Conservation (phyloP, 2,797 vertebrate genomes). For the Distichodus sexfasciatus region DNA sequence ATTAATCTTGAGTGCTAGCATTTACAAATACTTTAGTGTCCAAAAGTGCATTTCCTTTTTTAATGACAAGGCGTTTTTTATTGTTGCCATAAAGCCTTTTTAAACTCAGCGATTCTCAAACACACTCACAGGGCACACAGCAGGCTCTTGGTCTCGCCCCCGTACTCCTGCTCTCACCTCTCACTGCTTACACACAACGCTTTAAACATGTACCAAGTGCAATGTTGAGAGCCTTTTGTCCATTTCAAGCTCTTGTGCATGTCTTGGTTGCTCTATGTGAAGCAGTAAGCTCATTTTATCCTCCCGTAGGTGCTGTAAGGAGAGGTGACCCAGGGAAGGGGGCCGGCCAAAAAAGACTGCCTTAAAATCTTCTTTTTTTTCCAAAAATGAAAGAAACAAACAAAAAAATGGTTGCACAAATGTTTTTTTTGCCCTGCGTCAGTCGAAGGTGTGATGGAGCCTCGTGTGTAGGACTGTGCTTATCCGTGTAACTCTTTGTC, state of each 20-base stretch:
- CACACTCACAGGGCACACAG: background rate
- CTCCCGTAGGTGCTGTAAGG: constrained; percentile 78
- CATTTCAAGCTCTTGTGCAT: constrained; percentile 67
- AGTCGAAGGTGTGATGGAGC: constrained; percentile 51
- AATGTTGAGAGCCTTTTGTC: constrained; percentile 23
- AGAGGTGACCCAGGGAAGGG: constrained; percentile 69
- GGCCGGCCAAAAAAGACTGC: constrained; percentile 76
- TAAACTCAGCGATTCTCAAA: background rate
- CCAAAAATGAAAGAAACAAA: constrained; percentile 53
- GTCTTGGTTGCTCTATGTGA: constrained; percentile 70
- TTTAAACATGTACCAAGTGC: constrained; percentile 31
- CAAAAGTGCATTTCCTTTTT: too few species aligned
- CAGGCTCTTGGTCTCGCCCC: constrained; percentile 45
- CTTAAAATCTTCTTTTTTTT: constrained; percentile 64
- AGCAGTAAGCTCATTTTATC: constrained; percentile 81
- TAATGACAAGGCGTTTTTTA: too few species aligned
- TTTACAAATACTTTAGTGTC: too few species aligned
- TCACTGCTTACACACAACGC: constrained; percentile 40
- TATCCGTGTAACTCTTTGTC: constrained; percentile 41
- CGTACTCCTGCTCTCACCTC: constrained; percentile 49
- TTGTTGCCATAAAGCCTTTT: too few species aligned
- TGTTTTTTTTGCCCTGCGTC: constrained; percentile 54
- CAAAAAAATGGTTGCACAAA: constrained; percentile 59
- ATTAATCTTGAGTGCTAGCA: too few species aligned
- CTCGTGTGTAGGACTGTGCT: constrained; percentile 59